phyloP scores from a whole-genome alignment of 2,797 vertebrate genomes.

The Kryptolebias ocellatus region DNA sequence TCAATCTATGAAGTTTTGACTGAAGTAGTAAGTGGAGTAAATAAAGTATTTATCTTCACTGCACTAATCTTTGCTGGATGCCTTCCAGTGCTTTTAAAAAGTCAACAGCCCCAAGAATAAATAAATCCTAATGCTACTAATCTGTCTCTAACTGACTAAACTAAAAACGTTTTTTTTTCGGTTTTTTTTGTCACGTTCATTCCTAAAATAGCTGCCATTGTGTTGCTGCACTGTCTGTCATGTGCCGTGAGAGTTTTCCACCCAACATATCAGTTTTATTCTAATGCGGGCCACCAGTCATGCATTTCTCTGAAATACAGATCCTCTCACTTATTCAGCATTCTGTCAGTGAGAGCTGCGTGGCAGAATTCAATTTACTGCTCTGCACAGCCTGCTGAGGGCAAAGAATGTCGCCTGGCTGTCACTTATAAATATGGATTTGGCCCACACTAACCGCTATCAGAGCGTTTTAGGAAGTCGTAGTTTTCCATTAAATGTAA shows the following conservation, averaged over 20 bases:
- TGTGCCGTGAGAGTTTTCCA: slow-evolving; percentile 66
- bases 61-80: slow-evolving; percentile 37
- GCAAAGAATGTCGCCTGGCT: slow-evolving; percentile 72
- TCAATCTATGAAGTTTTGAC: slow-evolving; percentile 50
- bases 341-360: slow-evolving; percentile 77
- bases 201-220: slow-evolving; percentile 59
- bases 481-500: slow-evolving; percentile 51
- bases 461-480: slow-evolving; percentile 65
- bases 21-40: slow-evolving; percentile 58
- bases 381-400: slow-evolving; percentile 72
- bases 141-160: slow-evolving; percentile 36
- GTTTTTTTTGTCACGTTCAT: slow-evolving; percentile 39
- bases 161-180: slow-evolving; percentile 20
- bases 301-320: slow-evolving; percentile 78
- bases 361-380: slow-evolving; percentile 82
- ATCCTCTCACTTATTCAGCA: slow-evolving; percentile 82
- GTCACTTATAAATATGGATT: slow-evolving; percentile 81
- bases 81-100: slow-evolving; percentile 31
- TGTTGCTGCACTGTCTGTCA: slow-evolving; percentile 66
- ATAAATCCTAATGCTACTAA: slow-evolving; percentile 38
- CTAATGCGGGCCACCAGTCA: slow-evolving; percentile 71
- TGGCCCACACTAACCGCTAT: slow-evolving; percentile 69
- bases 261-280: slow-evolving; percentile 73
- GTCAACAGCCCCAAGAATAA: slow-evolving; percentile 31
- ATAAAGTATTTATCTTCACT: slow-evolving; percentile 57